Base-by-base conservation (phyloP, 2,113 vertebrate genomes). In the Labeo rohita region DNA sequence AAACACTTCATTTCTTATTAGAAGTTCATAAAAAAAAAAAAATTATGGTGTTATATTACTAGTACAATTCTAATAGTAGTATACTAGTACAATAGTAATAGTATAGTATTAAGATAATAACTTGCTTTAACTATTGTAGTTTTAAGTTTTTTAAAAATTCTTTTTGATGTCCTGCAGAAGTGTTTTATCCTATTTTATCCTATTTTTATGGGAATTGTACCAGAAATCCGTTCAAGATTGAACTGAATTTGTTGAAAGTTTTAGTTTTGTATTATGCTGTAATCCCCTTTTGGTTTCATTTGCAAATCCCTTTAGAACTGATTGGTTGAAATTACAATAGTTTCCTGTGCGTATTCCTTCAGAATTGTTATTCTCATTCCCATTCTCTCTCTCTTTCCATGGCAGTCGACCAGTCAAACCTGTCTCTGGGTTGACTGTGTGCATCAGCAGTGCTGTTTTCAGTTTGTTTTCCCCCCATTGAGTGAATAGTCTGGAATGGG, bases 401-500 rank as follows among this genome's bases (percentile, higher is more conserved):
- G 72, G 21, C 8, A 73, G 16, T 49, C 73, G 73, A 54, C 52
- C 5, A 1, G 52, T 54, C 52, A 16, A 2, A 59, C 18, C 56
- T 59, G 56, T 56, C 54, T 9, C 15, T 36, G n/a, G 23, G 34
- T 54, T 54, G 49, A 77, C 18, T 43, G 52, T 80, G 36, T 80
- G 59, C 39, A 49, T 83, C 28, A 28, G 8, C 28, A 28, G 12
- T 36, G 28, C 81, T 84, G 85, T 89, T 89, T 91, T 90, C 87
- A 84, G 74, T 85, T 63, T 88, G 90, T 80, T 89, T 92, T 92
- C 79, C 90, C 87, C 78, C 84, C 84, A 74, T 90, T 91, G 89
- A 88, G 88, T 87, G 88, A 84, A 59, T 87, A 80, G 90, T 85
- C 87, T 89, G 90, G 89, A 84, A 84, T 89, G 91, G 88, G 92